Conservation (phyloP, 1,140 invertebrate species). For the Planococcus citri region DNA sequence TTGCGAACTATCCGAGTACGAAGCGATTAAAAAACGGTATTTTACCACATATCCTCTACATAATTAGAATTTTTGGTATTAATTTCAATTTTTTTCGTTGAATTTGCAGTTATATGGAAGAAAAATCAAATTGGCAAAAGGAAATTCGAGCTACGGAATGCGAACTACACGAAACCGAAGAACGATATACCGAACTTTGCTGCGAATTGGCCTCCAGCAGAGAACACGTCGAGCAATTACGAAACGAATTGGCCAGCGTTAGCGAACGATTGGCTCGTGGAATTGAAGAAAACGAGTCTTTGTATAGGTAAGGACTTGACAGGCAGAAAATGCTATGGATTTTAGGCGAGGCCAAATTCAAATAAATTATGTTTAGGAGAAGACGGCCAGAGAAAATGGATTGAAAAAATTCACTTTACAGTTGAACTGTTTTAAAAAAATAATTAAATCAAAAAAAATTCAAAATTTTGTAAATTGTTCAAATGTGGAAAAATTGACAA, state of each 20-base stretch:
- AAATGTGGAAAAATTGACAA: too few relatives aligned
- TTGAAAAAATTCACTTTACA: too few relatives aligned
- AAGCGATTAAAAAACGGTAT: constrained; percentile 42
- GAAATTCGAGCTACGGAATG: constrained; percentile 47
- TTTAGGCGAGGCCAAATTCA: neutral
- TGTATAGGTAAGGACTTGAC: constrained; percentile 37
- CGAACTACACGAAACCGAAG: constrained; percentile 46
- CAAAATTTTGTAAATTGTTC: too few relatives aligned
- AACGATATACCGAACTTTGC: constrained; percentile 47
- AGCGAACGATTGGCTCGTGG: constrained; percentile 45
- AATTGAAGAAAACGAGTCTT: constrained; percentile 62
- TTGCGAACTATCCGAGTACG: constrained; percentile 52
- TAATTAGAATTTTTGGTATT: constrained; percentile 20
- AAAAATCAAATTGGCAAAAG: constrained; percentile 50
- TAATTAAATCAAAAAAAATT: too few relatives aligned
- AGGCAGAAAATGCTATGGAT: neutral
- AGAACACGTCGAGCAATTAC: constrained; percentile 38
- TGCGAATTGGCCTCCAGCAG: constrained; percentile 34
- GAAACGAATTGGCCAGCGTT: constrained; percentile 43
- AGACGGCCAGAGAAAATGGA: too few relatives aligned
- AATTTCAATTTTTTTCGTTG: neutral
- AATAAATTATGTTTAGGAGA: too few relatives aligned
- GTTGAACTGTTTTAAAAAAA: too few relatives aligned
- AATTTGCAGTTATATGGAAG: constrained; percentile 30
- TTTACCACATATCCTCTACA: neutral